A percentile compares a stretch with the other conserved stretches of the same genome.
phyloP scores from a whole-genome alignment of 2,113 vertebrate genomes.

The Cyprinus carpio region DNA sequence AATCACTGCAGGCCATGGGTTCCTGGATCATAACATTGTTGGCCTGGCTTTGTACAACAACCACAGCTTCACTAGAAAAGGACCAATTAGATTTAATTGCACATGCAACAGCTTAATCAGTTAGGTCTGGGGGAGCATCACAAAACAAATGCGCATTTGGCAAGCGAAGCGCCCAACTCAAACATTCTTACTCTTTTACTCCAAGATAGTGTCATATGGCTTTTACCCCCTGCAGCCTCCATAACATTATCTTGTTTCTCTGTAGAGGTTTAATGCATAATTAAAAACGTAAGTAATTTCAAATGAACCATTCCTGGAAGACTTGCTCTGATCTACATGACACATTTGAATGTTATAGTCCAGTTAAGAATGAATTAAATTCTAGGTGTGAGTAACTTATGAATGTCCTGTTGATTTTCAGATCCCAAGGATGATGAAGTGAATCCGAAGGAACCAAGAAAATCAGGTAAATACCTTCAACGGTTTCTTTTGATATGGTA shows the following conservation, averaged over 20 bases:
- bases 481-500: neutral
- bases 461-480: slow-evolving; percentile 86
- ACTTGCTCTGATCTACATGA: neutral
- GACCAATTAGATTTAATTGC: slow-evolving; percentile 54
- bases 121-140: slow-evolving; percentile 26
- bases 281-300: slow-evolving; percentile 12
- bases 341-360: neutral
- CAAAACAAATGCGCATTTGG: slow-evolving; percentile 37
- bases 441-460: slow-evolving; percentile 86
- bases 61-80: slow-evolving; percentile 19
- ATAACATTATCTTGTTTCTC: slow-evolving; percentile 19
- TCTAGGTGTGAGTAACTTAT: neutral
- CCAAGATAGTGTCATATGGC: slow-evolving; percentile 42
- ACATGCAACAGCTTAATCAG: slow-evolving; percentile 49
- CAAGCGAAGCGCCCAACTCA: slow-evolving; percentile 10
- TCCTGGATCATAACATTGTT: slow-evolving; percentile 28
- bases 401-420: slow-evolving; percentile 64
- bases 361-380: neutral
- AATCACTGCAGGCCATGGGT: slow-evolving; percentile 28
- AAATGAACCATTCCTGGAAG: neutral
- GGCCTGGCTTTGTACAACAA: slow-evolving; percentile 30
- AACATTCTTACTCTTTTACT: slow-evolving; percentile 32
- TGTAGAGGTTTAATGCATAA: neutral
- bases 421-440: slow-evolving; percentile 85
- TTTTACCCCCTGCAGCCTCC: slow-evolving; percentile 32